phyloP scores from a whole-genome alignment of 2,113 vertebrate genomes.

The Campylorhamphus procurvoides region DNA sequence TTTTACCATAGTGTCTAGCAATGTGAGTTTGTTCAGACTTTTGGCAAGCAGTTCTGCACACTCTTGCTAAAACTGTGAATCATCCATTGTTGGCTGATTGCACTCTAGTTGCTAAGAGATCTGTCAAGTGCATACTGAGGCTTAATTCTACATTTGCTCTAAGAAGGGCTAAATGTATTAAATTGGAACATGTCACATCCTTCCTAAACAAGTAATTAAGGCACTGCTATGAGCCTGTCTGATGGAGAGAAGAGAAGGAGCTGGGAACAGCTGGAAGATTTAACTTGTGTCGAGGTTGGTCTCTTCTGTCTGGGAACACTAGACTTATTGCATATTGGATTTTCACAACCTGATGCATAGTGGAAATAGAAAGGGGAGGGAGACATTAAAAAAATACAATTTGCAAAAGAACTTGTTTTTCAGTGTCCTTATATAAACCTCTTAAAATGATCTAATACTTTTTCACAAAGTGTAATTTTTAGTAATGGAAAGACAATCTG shows the following conservation, averaged over 20 bases:
- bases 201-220: slow-evolving; percentile 74
- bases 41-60: slow-evolving; percentile 77
- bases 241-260: slow-evolving; percentile 26
- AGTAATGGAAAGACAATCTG: slow-evolving; percentile 69
- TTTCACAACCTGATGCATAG: slow-evolving; percentile 42
- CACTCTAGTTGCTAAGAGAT: slow-evolving; percentile 75
- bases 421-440: slow-evolving; percentile 59
- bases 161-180: slow-evolving; percentile 68
- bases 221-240: slow-evolving; percentile 36
- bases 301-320: slow-evolving; percentile 21
- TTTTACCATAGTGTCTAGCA: slow-evolving; percentile 83
- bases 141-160: slow-evolving; percentile 73
- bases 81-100: slow-evolving; percentile 78
- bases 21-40: slow-evolving; percentile 79
- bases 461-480: slow-evolving; percentile 60
- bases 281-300: background rate
- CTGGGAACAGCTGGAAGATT: slow-evolving; percentile 25
- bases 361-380: slow-evolving; percentile 50
- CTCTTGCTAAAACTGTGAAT: slow-evolving; percentile 77
- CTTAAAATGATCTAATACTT: slow-evolving; percentile 57
- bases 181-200: slow-evolving; percentile 71
- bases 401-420: slow-evolving; percentile 40
- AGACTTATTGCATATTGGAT: background rate
- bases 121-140: slow-evolving; percentile 71
- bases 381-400: background rate